Base-by-base conservation (phyloP, 2,113 vertebrate species). In the Sebastes schlegelii region DNA sequence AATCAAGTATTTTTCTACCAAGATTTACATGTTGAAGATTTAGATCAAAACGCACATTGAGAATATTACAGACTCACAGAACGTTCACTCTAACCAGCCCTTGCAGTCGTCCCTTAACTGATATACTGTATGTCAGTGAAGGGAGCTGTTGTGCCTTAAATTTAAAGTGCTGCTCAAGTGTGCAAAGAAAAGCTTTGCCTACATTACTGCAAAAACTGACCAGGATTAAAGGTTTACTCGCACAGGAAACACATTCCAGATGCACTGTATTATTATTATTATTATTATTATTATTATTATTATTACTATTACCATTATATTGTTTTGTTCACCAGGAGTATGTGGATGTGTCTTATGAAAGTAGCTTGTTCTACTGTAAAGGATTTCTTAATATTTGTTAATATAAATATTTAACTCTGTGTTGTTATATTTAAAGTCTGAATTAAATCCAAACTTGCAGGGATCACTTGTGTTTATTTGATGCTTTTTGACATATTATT, bases 81-180 rank as follows among this genome's bases (percentile, higher is more conserved):
- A 48, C 16, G 12, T 5, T 58, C 13, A 46, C 55, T 8, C 0
- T 34, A 49, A 71, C 57, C 68, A 86, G 84, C 79, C 16, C 11
- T 51, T n/a, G 2, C 43, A 78, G 55, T 43, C 8, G 57, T 40
- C 45, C 63, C 23, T 26, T 13, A 19, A 26, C 45, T 71, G 40
- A 74, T 11, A 8, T 13, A 19, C 55, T 21, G 26, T 40, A 45
- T 9, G 34, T 61, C 42, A 40, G 17, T 49, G 17, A 8, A 0
- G 12, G 14, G 11, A 72, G 46, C 49, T 65, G 17, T 52, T 72
- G 83, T 90, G 92, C 85, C 90, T 90, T 90, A n/a, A 79, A 49
- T 55, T 52, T 34, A 49, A 78, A 45, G 12, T 54, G 51, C 55
- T 72, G 76, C 71, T 77, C 13, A 68, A n/a, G 49, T 62, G 48